Evolutionary conservation across 2,113 vertebrate genomes (phyloP), one percentile per base, ranked within the genome.

Genomic region (Carassius carassius): DNA sequence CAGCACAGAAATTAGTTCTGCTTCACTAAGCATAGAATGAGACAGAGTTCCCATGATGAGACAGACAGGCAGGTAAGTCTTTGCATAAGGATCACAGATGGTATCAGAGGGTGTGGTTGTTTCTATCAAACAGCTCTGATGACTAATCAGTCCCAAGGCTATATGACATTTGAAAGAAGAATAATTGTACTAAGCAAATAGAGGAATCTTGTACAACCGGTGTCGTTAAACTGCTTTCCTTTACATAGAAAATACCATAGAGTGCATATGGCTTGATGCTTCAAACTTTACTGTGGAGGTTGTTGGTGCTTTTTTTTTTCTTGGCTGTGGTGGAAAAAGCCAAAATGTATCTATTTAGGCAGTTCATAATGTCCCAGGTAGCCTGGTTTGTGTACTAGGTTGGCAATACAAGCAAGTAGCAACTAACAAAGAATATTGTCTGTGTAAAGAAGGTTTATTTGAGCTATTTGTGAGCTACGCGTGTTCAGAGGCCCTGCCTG

Each of bases 121-220:
- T 78, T 87, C 65, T 86, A 89, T 89, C 86, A 79, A 87, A 87
- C 84, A 82, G 84, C 82, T 85, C 78, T 67, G 78, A 86, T 89
- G 86, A 87, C 84, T 86, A 87, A 87, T 87, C 67, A 67, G 44
- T 86, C 84, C 86, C 83, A 82, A 79, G 84, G 88, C 84, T 78
- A 84, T 81, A 62, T 69, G 67, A 84, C 78, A 82, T 87, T 76
- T 82, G 87, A 89, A 89, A 89, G 78, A 65, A 78, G 65, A 86
- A 81, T 86, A 58, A 84, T 81, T 81, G 81, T 78, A 78, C 87
- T 81, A 81, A 81, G 70, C 84, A 84, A 86, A 88, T 84, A 84
- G 63, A 84, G 82, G 85, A 86, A 86, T 88, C 87, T 88, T 84
- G 87, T 82, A 84, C 84, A 88, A 86, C 87, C 87, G 82, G 82